Evolutionary conservation across 2,888 invertebrate genomes (phyloP).

Genomic region (Plebejus argus): DNA sequence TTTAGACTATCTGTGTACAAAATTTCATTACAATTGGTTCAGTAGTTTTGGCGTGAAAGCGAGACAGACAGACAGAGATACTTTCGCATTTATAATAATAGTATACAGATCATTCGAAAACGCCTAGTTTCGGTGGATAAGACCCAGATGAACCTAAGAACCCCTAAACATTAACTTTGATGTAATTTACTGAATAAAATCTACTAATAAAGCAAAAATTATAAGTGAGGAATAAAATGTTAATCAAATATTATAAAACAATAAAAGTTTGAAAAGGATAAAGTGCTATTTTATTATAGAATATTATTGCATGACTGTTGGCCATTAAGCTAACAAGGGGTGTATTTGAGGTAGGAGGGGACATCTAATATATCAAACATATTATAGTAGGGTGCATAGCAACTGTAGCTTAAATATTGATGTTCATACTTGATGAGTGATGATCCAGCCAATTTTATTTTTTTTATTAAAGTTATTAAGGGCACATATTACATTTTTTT

Average conservation of each 20-base stretch:
- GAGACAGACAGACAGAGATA: no score
- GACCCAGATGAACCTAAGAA: background rate
- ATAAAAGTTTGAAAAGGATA: background rate
- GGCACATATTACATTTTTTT: background rate
- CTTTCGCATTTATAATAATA: no score
- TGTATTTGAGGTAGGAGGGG: background rate
- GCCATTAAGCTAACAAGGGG: conserved; percentile 11
- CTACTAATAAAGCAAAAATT: background rate
- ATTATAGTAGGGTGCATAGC: background rate
- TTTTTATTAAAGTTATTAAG: no score
- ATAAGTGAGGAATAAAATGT: background rate
- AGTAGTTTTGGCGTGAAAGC: no score
- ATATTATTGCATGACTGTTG: conserved; percentile 5
- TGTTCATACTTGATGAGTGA: background rate
- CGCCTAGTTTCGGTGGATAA: no score
- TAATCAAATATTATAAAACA: background rate
- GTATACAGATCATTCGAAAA: no score
- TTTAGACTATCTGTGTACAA: no score
- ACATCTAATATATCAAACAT: conserved; percentile 16
- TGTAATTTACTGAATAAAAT: no score
- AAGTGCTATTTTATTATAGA: background rate
- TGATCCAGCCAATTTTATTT: no score
- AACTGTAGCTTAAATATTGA: conserved; percentile 1
- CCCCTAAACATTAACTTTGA: background rate
- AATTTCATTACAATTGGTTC: no score